Evolutionary conservation across 1,140 invertebrate genomes (phyloP).

Genomic region (Pissodes strobi): DNA sequence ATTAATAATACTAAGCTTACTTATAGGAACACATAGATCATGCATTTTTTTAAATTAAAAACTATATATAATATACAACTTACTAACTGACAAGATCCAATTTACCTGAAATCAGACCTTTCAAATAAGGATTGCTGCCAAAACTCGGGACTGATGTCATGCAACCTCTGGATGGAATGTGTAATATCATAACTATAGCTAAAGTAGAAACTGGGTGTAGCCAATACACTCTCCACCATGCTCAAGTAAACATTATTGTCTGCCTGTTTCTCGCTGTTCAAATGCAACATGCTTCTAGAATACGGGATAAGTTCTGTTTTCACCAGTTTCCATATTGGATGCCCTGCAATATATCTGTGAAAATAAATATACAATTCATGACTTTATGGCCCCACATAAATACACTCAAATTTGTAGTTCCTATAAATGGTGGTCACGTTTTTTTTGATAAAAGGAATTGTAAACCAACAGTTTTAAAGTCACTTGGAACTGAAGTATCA

Average conservation of each 20-base stretch:
- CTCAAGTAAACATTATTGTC: constrained; percentile 54
- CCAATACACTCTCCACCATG: constrained; percentile 50
- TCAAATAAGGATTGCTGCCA: constrained; percentile 69
- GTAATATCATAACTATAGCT: constrained; percentile 87
- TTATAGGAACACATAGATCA: no score
- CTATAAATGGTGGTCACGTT: no score
- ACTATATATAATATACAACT: no score
- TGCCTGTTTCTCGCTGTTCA: constrained; percentile 78
- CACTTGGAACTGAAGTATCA: no score
- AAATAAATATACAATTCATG: background rate
- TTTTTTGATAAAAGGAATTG: no score
- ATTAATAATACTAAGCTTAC: no score
- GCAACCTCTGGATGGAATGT: constrained; percentile 86
- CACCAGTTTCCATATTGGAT: constrained; percentile 84
- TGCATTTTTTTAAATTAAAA: no score
- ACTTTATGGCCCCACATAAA: no score
- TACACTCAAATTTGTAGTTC: no score
- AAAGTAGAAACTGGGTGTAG: constrained; percentile 52
- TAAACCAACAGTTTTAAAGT: no score
- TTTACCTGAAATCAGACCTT: constrained; percentile 82
- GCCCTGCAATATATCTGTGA: constrained; percentile 67
- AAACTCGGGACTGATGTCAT: constrained; percentile 87
- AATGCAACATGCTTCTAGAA: constrained; percentile 78
- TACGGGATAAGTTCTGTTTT: constrained; percentile 88
- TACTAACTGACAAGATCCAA: no score